A percentile compares a stretch with the other conserved stretches of the same genome.
These are phyloP conservation scores for Yponomeuta plumbellus DNA, from an alignment of 2,888 invertebrate genomes.

Conservation along the genomic window DNA sequence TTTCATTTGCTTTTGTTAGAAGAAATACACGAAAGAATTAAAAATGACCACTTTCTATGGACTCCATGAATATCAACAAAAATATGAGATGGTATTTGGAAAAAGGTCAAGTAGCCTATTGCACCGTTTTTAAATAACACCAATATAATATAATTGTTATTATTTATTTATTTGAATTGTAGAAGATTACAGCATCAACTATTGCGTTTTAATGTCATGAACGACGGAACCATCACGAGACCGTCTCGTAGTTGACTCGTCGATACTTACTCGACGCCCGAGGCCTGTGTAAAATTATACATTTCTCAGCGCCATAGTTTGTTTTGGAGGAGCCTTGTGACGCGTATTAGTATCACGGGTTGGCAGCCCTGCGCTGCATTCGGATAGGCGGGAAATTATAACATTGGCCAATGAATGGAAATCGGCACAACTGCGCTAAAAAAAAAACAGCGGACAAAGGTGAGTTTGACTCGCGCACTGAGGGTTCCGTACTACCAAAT, in stretches of 20 bases:
- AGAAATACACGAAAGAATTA: too few species aligned
- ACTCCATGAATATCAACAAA: too few species aligned
- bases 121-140: too few species aligned
- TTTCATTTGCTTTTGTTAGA: too few species aligned
- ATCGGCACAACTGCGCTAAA: neutral
- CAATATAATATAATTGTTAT: too few species aligned
- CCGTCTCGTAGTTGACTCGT: neutral
- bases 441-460: neutral
- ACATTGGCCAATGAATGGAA: neutral
- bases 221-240: neutral
- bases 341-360: neutral
- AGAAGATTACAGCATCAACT: too few species aligned
- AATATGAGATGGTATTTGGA: too few species aligned
- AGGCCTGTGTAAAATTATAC: slow-evolving; percentile 1
- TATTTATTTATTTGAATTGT: too few species aligned
- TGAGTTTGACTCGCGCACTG: neutral
- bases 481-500: too few species aligned
- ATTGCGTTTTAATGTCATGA: neutral
- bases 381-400: slow-evolving; percentile 1
- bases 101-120: too few species aligned
- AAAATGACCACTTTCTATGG: too few species aligned
- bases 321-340: neutral
- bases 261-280: slow-evolving; percentile 1
- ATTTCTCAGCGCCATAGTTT: neutral
- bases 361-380: neutral